Percentiles rank a stretch among this genome's conserved stretches.
These are phyloP conservation scores for honey bee (Apis mellifera) DNA, from an alignment of 1,140 invertebrate genomes.

Conservation along the genomic window Amel_HAv3.1 CM009935.2:9947501-9948000, in stretches of 20 bases:
- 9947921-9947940: neutral
- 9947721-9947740: constrained; percentile 60
- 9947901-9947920: neutral
- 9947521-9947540: constrained; percentile 97
- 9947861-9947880: neutral
- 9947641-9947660: constrained; percentile 87
- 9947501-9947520: constrained; percentile 98
- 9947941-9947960: constrained; percentile 6
- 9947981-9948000: constrained; percentile 17
- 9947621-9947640: constrained; percentile 83
- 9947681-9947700: constrained; percentile 83
- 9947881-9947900: neutral
- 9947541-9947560: constrained; percentile 93
- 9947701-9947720: constrained; percentile 60
- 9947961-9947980: neutral
- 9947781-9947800: neutral
- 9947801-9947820: too few relatives aligned
- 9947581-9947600: constrained; percentile 96
- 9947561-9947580: constrained; percentile 93
- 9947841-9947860: neutral
- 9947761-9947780: neutral
- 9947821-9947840: neutral
- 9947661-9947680: constrained; percentile 93
- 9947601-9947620: constrained; percentile 94
- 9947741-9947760: constrained; percentile 63